Conservation (phyloP, 2,797 vertebrate genomes). For the Gouania willdenowi region DNA sequence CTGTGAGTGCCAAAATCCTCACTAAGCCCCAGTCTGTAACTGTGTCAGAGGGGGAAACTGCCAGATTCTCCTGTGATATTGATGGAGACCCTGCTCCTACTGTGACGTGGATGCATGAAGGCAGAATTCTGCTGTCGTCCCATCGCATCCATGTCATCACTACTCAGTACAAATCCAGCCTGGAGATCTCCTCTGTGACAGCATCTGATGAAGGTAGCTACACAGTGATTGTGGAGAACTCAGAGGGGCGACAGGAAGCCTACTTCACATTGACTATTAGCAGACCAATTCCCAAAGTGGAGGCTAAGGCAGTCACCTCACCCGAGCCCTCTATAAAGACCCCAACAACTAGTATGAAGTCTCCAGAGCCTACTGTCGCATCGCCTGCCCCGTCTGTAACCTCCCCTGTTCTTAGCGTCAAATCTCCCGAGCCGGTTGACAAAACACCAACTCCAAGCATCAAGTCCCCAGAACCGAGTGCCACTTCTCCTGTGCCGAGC, state of each 20-base stretch:
- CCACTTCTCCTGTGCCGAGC: constrained; percentile 53
- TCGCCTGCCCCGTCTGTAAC: constrained; percentile 73
- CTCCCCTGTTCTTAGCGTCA: constrained; percentile 55
- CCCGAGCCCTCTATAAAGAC: constrained; percentile 85
- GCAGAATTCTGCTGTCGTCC: constrained; percentile 78
- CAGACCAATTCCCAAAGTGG: constrained; percentile 76
- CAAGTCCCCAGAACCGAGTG: constrained; percentile 60
- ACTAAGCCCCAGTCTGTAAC: constrained; percentile 92
- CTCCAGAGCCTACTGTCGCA: constrained; percentile 64
- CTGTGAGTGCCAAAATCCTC: constrained; percentile 87
- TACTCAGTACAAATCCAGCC: constrained; percentile 90
- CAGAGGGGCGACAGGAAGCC: constrained; percentile 88
- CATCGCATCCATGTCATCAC: constrained; percentile 81
- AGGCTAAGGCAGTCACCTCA: constrained; percentile 81
- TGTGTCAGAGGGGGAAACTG: constrained; percentile 85
- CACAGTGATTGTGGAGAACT: constrained; percentile 89
- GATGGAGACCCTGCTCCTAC: constrained; percentile 92
- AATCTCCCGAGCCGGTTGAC: constrained; percentile 60
- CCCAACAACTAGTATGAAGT: constrained; percentile 54
- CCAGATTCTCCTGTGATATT: constrained; percentile 90
- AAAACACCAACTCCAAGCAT: constrained; percentile 76
- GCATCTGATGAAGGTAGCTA: constrained; percentile 90
- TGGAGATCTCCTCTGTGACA: constrained; percentile 87
- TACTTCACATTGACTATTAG: constrained; percentile 88
- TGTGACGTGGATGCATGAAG: constrained; percentile 84